Percentiles rank a stretch among this genome's conserved stretches.
phyloP scores from a whole-genome alignment of 2,113 vertebrate species.

The Spilogale gracilis region DNA sequence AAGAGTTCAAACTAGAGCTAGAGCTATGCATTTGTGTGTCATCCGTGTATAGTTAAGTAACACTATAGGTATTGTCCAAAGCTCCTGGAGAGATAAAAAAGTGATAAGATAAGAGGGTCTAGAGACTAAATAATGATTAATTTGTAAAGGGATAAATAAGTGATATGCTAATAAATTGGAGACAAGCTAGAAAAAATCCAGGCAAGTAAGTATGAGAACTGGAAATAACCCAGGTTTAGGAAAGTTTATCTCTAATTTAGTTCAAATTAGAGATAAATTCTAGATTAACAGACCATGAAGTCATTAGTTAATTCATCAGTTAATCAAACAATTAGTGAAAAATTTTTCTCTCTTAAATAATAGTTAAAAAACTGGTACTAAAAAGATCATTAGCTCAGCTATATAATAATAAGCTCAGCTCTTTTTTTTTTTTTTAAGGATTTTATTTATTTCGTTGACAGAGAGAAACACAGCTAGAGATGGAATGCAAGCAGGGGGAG shows the following conservation, averaged over 20 bases:
- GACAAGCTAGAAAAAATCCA: conserved; percentile 1
- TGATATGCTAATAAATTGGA: background rate
- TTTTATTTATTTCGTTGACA: too few relatives aligned
- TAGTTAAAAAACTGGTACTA: background rate
- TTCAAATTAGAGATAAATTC: conserved; percentile 24
- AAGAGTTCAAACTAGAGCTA: background rate
- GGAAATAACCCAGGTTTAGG: background rate
- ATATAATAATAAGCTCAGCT: too few relatives aligned
- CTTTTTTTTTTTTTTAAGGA: too few relatives aligned
- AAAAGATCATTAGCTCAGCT: background rate
- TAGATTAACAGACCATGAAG: background rate
- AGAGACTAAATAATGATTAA: background rate
- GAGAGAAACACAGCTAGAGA: too few relatives aligned
- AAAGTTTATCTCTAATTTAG: too few relatives aligned
- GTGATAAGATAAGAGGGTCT: background rate
- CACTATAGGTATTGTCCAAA: background rate
- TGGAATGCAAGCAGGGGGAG: too few relatives aligned
- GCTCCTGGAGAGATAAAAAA: background rate
- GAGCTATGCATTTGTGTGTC: background rate
- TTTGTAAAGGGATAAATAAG: conserved; percentile 7
- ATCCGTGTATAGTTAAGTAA: background rate
- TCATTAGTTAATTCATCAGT: background rate
- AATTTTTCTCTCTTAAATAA: background rate
- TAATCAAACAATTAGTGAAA: background rate
- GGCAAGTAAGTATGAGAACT: background rate